Conservation (phyloP, 2,888 invertebrate species). For the Watsonalla cultraria region DNA sequence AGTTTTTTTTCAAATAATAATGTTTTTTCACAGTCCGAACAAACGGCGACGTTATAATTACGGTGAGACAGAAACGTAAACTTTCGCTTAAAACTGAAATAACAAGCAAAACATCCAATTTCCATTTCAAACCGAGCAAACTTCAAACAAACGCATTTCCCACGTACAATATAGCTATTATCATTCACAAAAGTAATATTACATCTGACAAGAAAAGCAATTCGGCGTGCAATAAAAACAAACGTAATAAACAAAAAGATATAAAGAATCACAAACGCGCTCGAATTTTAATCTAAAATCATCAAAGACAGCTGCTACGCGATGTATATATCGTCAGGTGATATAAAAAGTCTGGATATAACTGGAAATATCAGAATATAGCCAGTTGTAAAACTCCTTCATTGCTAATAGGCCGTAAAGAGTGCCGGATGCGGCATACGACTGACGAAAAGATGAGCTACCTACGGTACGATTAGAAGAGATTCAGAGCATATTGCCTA, state of each 20-base stretch:
- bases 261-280: conserved; percentile 27
- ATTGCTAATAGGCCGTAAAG: conserved; percentile 69
- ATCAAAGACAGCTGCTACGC: conserved; percentile 36
- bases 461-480: background rate
- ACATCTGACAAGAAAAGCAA: background rate
- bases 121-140: background rate
- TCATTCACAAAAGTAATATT: background rate
- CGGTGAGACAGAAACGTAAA: no score
- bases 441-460: conserved; percentile 18
- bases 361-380: conserved; percentile 43
- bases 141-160: background rate
- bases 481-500: background rate
- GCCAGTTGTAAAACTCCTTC: conserved; percentile 58
- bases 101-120: no score
- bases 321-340: conserved; percentile 32
- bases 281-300: conserved; percentile 27
- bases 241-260: conserved; percentile 13
- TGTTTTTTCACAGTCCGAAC: no score
- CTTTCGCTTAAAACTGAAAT: no score
- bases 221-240: conserved; percentile 11
- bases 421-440: conserved; percentile 46
- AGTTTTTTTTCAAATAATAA: no score
- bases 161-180: background rate
- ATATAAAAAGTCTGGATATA: conserved; percentile 51
- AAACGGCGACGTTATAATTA: no score